Evolutionary conservation across 2,797 vertebrate genomes (phyloP).

Genomic region (Alosa sapidissima): DNA sequence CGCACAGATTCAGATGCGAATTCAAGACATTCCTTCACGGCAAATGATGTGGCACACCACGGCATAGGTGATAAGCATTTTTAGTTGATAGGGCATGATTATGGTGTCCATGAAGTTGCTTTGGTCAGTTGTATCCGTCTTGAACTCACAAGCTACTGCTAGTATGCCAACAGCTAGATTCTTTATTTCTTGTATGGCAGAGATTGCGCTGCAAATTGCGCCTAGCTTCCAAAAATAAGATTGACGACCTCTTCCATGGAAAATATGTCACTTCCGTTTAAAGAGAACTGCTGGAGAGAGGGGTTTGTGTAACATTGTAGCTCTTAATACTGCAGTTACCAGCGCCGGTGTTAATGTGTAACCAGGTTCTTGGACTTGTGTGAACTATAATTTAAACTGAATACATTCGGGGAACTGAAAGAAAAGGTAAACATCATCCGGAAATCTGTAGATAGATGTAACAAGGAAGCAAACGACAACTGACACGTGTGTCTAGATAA

Average conservation of each 20-base stretch:
- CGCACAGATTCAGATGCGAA: not conserved
- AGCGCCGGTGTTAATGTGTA: not conserved
- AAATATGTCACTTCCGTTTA: not conserved
- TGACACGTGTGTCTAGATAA: slow-evolving; percentile 1
- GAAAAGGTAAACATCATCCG: not conserved
- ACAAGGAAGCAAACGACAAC: not conserved
- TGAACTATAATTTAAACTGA: not conserved
- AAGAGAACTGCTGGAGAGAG: not conserved
- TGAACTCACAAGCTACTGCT: too few species aligned
- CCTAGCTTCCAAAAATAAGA: not conserved
- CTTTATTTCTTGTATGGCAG: too few species aligned
- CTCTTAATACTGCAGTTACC: not conserved
- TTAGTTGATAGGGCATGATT: too few species aligned
- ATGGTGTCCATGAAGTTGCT: too few species aligned
- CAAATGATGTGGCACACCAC: not conserved
- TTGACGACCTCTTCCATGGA: not conserved
- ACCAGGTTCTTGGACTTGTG: not conserved
- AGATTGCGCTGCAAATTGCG: not conserved
- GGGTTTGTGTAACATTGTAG: not conserved
- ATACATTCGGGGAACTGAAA: not conserved
- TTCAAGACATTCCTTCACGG: not conserved
- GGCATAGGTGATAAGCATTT: too few species aligned
- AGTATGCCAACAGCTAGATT: too few species aligned
- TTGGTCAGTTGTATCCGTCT: too few species aligned
- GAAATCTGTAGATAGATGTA: not conserved